Percentiles rank a stretch among this genome's conserved stretches.
These are phyloP conservation scores for Caenorhabditis japonica DNA, from an alignment of 2,888 invertebrate genomes.

Conservation along the genomic window DNA sequence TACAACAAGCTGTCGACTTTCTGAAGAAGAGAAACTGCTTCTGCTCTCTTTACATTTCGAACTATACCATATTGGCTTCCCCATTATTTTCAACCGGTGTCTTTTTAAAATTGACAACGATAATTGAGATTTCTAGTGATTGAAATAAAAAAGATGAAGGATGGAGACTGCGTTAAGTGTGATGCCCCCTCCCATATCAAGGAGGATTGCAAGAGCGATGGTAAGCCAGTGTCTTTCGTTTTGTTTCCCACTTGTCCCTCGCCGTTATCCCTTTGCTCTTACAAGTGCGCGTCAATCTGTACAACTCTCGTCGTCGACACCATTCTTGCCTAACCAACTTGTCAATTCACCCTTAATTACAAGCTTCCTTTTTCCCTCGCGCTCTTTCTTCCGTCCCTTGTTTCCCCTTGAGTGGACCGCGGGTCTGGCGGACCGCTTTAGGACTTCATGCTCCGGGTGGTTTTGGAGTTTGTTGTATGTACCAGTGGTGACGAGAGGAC, in stretches of 20 bases:
- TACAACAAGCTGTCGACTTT: no score
- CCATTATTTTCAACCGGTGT: no score
- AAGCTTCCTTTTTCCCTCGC: slow-evolving; percentile 17
- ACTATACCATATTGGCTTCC: no score
- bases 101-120: no score
- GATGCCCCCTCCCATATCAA: slow-evolving; percentile 63
- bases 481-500: slow-evolving; percentile 8
- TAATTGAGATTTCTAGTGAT: slow-evolving; percentile 14
- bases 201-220: slow-evolving; percentile 63
- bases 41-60: no score
- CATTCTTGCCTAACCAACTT: slow-evolving; percentile 44
- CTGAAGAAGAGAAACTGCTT: no score
- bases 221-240: no score
- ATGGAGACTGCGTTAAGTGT: slow-evolving; percentile 58
- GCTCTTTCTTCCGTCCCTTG: slow-evolving; percentile 6
- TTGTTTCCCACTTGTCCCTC: slow-evolving; percentile 28
- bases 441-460: slow-evolving; percentile 2
- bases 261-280: slow-evolving; percentile 2
- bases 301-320: slow-evolving; percentile 41
- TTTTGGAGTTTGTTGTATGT: slow-evolving; percentile 4
- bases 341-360: slow-evolving; percentile 52
- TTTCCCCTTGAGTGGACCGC: slow-evolving; percentile 35
- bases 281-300: slow-evolving; percentile 33
- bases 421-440: no score
- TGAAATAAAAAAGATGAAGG: slow-evolving; percentile 50